phyloP scores from a whole-genome alignment of 2,113 vertebrate genomes.

The Ceratotherium simum region DNA sequence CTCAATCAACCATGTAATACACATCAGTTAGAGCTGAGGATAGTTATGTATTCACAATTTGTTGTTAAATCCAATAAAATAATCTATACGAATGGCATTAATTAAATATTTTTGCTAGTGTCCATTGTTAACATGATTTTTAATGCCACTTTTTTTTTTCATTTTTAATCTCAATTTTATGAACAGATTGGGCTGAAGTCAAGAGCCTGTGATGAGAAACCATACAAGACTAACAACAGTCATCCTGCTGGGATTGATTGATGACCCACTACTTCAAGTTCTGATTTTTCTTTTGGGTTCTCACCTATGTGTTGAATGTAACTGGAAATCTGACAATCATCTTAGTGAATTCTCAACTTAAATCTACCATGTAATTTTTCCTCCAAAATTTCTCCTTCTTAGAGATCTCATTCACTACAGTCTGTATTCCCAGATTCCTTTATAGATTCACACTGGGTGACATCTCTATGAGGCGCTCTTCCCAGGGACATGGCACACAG shows the following conservation, averaged over 20 bases:
- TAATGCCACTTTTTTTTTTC: neutral
- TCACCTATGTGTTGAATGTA: neutral
- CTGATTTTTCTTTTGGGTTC: neutral
- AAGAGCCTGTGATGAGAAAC: conserved; percentile 45
- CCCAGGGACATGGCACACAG: too few relatives aligned
- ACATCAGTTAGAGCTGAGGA: neutral
- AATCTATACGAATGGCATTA: neutral
- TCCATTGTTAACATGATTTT: neutral
- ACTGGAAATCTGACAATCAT: conserved; percentile 26
- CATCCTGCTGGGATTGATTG: conserved; percentile 64
- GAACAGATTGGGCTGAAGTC: neutral
- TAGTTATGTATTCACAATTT: neutral
- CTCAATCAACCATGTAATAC: neutral
- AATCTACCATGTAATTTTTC: conserved; percentile 51
- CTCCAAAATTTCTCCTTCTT: conserved; percentile 49
- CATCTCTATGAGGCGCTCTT: too few relatives aligned
- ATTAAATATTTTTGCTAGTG: neutral
- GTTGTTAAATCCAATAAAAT: neutral
- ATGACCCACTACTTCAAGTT: conserved; percentile 6
- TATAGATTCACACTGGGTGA: too few relatives aligned
- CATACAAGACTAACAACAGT: conserved; percentile 44
- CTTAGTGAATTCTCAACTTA: neutral
- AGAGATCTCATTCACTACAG: conserved; percentile 48
- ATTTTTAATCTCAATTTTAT: too few relatives aligned
- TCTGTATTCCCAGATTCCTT: conserved; percentile 62